Conservation (phyloP, 2,113 vertebrate species). For the Callocephalon fimbriatum region DNA sequence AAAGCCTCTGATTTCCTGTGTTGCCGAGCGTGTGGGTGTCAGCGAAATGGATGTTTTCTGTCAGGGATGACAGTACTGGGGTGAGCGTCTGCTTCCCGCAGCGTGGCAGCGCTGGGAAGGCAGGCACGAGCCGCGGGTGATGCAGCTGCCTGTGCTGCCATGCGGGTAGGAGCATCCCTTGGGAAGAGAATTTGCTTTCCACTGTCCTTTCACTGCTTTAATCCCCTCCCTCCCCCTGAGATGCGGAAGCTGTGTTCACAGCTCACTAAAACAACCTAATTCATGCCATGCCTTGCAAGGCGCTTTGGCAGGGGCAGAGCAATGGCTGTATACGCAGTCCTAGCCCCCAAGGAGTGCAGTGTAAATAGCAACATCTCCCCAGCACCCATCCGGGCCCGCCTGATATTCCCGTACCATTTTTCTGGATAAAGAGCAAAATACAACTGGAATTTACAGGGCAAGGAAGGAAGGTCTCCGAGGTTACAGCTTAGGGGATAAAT, state of each 20-base stretch:
- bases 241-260: not conserved
- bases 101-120: not conserved
- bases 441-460: not conserved
- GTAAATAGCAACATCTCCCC: not conserved
- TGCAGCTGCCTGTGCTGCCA: not conserved
- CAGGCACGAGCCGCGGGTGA: not conserved
- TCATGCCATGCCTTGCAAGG: fast-evolving
- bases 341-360: fast-evolving
- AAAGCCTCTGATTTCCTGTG: not conserved
- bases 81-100: not conserved
- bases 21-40: not conserved
- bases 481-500: not conserved
- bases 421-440: not conserved
- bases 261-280: fast-evolving
- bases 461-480: not conserved
- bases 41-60: not conserved
- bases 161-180: fast-evolving
- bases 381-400: not conserved
- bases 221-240: too few relatives aligned
- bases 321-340: not conserved
- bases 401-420: fast-evolving
- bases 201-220: not conserved
- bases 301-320: not conserved
- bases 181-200: not conserved
- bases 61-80: not conserved